phyloP scores from a whole-genome alignment of 2,113 vertebrate species.

The Oryzias curvinotus region DNA sequence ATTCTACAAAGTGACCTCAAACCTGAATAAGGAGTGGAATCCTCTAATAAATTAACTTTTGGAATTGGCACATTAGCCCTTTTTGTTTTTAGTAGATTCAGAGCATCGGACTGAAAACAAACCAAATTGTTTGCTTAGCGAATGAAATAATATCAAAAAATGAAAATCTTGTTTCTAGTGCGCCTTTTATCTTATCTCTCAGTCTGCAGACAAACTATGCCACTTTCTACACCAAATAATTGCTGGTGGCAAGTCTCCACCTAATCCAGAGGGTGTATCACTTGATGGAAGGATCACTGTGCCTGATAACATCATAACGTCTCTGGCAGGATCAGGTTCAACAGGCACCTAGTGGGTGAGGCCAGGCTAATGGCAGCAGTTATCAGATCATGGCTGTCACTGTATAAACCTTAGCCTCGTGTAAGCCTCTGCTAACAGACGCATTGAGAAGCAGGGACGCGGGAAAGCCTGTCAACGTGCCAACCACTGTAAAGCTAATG shows the following conservation, averaged over 20 bases:
- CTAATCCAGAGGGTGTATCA: slow-evolving; percentile 56
- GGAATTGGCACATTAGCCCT: too few species aligned
- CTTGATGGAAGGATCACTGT: slow-evolving; percentile 46
- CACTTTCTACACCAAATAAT: slow-evolving; percentile 20
- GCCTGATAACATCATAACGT: slow-evolving; percentile 54
- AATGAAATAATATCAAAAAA: too few species aligned
- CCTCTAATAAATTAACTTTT: too few species aligned
- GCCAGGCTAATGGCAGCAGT: slow-evolving; percentile 47
- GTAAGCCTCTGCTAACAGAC: slow-evolving; percentile 45
- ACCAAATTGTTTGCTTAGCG: too few species aligned
- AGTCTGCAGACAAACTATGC: slow-evolving; percentile 22
- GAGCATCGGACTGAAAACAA: too few species aligned
- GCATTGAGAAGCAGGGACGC: slow-evolving; percentile 31
- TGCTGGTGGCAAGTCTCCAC: slow-evolving; percentile 30
- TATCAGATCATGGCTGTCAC: slow-evolving; percentile 54
- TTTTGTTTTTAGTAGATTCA: too few species aligned
- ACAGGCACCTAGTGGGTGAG: slow-evolving; percentile 52
- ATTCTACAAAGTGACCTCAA: too few species aligned
- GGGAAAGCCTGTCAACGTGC: slow-evolving; percentile 39
- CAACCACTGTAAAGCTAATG: slow-evolving; percentile 33
- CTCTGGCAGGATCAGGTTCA: slow-evolving; percentile 46
- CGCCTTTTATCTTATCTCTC: neutral
- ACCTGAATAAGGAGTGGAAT: too few species aligned
- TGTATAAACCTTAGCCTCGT: slow-evolving; percentile 33
- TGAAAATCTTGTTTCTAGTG: neutral